A percentile compares a stretch with the other conserved stretches of the same genome.
These are phyloP conservation scores for Anabas testudineus DNA, from an alignment of 2,797 vertebrate genomes.

Conservation along the genomic window DNA sequence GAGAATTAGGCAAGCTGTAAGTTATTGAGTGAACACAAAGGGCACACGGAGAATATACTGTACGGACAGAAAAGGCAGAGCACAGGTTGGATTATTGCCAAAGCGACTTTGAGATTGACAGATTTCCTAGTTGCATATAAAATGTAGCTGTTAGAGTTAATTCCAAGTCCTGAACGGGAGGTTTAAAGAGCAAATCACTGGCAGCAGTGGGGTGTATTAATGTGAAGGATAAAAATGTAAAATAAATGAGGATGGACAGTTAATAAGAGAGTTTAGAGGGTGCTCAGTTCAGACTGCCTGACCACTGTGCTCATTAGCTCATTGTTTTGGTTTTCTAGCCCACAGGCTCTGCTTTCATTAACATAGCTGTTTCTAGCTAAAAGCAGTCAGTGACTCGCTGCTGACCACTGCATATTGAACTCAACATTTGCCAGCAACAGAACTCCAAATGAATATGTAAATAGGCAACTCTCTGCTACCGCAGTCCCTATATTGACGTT, in stretches of 20 bases:
- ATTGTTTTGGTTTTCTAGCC: neutral
- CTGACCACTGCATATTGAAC: neutral
- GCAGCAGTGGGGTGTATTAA: constrained; percentile 24
- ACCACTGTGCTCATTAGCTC: neutral
- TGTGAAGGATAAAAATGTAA: constrained; percentile 21
- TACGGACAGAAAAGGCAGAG: constrained; percentile 11
- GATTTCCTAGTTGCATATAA: constrained; percentile 27
- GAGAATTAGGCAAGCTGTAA: constrained; percentile 1
- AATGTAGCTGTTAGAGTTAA: constrained; percentile 32
- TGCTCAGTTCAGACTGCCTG: constrained; percentile 1
- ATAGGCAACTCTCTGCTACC: neutral
- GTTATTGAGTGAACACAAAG: constrained; percentile 1
- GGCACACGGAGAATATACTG: constrained; percentile 7
- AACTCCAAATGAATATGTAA: neutral
- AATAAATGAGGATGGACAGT: constrained; percentile 5
- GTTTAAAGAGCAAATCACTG: constrained; percentile 56
- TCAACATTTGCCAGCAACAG: neutral
- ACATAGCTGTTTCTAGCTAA: neutral
- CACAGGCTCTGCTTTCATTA: neutral
- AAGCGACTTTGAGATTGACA: constrained; percentile 52
- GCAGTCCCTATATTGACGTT: neutral
- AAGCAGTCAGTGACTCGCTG: neutral
- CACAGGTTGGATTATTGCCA: constrained; percentile 46
- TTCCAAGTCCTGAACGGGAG: constrained; percentile 31
- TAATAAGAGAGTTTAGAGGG: neutral